Evolutionary conservation across 1,140 invertebrate genomes (phyloP).

Genomic region (Zaprionus ghesquierei): DNA sequence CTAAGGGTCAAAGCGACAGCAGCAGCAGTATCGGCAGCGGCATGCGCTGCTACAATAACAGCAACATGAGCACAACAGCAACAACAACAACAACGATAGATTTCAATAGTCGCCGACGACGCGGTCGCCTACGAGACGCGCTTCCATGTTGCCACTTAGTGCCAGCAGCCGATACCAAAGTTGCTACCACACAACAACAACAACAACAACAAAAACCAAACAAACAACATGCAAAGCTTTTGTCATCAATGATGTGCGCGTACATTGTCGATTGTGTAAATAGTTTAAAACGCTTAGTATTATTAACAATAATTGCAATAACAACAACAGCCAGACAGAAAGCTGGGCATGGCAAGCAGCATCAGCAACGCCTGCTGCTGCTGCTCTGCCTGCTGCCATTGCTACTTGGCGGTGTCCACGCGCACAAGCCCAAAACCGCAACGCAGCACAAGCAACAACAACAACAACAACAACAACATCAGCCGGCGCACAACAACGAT

Average conservation of each 20-base stretch:
- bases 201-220: constrained; percentile 22
- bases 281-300: constrained; percentile 80
- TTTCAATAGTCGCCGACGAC: constrained; percentile 79
- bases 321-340: constrained; percentile 44
- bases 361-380: constrained; percentile 24
- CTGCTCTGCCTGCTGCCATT: constrained; percentile 58
- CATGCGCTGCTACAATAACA: constrained; percentile 12
- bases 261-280: constrained; percentile 73
- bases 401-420: constrained; percentile 57
- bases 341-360: background rate
- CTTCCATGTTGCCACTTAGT: constrained; percentile 49
- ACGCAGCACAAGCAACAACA: constrained; percentile 60
- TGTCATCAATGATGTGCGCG: constrained; percentile 67
- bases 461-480: constrained; percentile 45
- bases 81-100: constrained; percentile 74
- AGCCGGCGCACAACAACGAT: constrained; percentile 61
- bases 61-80: constrained; percentile 26
- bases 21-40: constrained; percentile 12
- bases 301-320: constrained; percentile 72
- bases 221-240: constrained; percentile 65
- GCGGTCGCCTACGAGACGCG: constrained; percentile 69
- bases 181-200: constrained; percentile 39
- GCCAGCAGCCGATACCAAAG: constrained; percentile 44
- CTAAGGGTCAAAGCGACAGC: constrained; percentile 37
- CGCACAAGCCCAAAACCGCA: constrained; percentile 72